Percentiles rank a stretch among this genome's conserved stretches.
These are phyloP conservation scores for Gisinianus flammeolus DNA, from an alignment of 2,888 invertebrate species.

Conservation along the genomic window DNA sequence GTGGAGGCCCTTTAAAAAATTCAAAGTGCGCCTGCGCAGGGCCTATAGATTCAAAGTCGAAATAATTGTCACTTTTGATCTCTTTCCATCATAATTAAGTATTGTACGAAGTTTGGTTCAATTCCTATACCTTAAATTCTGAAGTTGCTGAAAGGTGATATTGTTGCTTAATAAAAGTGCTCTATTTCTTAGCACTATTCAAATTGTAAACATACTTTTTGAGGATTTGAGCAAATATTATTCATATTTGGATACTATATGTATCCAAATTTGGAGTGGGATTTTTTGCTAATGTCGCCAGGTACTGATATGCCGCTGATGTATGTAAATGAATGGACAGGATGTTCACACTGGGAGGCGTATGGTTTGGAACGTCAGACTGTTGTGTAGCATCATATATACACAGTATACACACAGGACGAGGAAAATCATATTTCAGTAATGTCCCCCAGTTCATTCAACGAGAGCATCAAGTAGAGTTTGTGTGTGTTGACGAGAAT, in stretches of 20 bases:
- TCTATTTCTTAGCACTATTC: too few species aligned
- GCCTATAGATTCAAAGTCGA: too few species aligned
- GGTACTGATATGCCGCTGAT: background rate
- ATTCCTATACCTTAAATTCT: too few species aligned
- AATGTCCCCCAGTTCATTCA: background rate
- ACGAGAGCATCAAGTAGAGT: background rate
- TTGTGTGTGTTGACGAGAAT: background rate
- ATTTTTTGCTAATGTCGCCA: background rate
- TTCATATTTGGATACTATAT: background rate
- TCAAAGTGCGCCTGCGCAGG: too few species aligned
- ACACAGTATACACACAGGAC: background rate
- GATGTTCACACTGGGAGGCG: background rate
- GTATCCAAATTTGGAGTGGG: background rate
- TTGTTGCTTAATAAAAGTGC: too few species aligned
- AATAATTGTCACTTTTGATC: too few species aligned
- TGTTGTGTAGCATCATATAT: background rate
- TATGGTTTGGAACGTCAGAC: background rate
- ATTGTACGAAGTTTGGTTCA: too few species aligned
- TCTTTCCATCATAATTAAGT: too few species aligned
- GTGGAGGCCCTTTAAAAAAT: too few species aligned
- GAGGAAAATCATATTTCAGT: background rate
- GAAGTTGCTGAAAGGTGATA: too few species aligned
- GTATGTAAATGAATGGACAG: background rate
- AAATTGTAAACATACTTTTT: too few species aligned
- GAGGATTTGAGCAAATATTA: too few species aligned